phyloP scores from a whole-genome alignment of 2,797 vertebrate genomes.

The Choloepus didactylus region DNA sequence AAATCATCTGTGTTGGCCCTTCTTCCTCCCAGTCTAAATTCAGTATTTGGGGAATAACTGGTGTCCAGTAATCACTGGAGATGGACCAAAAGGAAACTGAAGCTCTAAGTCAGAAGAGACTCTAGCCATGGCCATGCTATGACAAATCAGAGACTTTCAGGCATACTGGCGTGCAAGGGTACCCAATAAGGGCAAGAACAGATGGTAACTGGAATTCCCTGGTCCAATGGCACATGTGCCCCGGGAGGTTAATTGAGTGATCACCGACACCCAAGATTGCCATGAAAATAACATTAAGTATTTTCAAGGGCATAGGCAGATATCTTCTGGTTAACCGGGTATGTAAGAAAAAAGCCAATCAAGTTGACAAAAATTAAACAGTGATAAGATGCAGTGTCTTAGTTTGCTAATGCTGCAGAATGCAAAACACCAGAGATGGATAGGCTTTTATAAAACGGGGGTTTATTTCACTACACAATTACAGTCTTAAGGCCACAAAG shows the following conservation, averaged over 20 bases:
- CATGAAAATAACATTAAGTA: background rate
- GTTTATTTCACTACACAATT: no score
- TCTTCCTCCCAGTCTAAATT: background rate
- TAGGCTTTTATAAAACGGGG: no score
- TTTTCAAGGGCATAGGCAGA: background rate
- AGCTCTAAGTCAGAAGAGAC: background rate
- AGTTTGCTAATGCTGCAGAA: no score
- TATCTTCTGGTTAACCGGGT: background rate
- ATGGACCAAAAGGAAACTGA: background rate
- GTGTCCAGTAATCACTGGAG: background rate
- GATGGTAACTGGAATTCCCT: background rate
- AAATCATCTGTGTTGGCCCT: background rate
- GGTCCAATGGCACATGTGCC: background rate
- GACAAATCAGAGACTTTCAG: background rate
- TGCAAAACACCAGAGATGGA: no score
- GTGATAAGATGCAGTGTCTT: background rate
- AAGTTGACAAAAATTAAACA: background rate
- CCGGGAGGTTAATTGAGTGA: background rate
- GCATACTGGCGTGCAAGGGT: background rate
- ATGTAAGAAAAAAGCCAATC: background rate
- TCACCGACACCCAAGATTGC: background rate
- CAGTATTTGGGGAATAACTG: background rate
- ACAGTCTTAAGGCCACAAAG: no score
- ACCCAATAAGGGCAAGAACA: background rate
- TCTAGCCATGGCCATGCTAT: background rate